Base-by-base conservation (phyloP, 2,797 vertebrate genomes). In the Gymnodraco acuticeps region DNA sequence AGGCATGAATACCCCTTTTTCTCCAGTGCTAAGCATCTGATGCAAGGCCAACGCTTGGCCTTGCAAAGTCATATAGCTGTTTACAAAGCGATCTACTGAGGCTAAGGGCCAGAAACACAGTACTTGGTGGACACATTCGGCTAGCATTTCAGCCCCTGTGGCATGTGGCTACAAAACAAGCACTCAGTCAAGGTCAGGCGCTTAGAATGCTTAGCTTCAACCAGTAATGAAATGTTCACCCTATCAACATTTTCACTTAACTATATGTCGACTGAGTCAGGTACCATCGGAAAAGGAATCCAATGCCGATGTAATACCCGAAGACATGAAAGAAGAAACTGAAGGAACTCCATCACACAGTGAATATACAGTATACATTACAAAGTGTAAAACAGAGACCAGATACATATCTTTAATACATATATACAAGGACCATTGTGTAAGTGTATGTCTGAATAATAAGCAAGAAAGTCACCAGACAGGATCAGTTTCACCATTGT, bases 21-120 rank as follows among this genome's bases (percentile, higher is more conserved):
- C 87, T 86, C n/a, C 71, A 81, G 73, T 48, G 45, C 69, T 72
- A 59, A 78, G 71, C 78, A 75, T 84, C 58, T 55, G 50, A 61
- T 76, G 64, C 70, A 80, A 88, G 84, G 84, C 82, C 77, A 87
- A 69, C 27, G 54, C 71, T 64, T 72, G 91, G 82, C 88, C 83
- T 92, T 88, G 88, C 71, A 81, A 71, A 86, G 74, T 80, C 84
- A 86, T 82, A 84, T 85, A 75, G 77, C 83, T 78, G 78, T 89
- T 88, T 87, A 84, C 72, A 84, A 85, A 83, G 43, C 70, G 3
- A 50, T 67, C 46, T 53, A 41, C 64, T 31, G 70, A 84, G 71
- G 74, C 77, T 54, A 84, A 82, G 75, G 68, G 75, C 70, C 80
- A 87, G 50, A 70, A 73, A 64, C 58, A 76, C 66, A 72, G 64